These are phyloP conservation scores for Globodera ellingtonae DNA, from an alignment of 1,140 invertebrate genomes.

Conservation along the genomic window DNA sequence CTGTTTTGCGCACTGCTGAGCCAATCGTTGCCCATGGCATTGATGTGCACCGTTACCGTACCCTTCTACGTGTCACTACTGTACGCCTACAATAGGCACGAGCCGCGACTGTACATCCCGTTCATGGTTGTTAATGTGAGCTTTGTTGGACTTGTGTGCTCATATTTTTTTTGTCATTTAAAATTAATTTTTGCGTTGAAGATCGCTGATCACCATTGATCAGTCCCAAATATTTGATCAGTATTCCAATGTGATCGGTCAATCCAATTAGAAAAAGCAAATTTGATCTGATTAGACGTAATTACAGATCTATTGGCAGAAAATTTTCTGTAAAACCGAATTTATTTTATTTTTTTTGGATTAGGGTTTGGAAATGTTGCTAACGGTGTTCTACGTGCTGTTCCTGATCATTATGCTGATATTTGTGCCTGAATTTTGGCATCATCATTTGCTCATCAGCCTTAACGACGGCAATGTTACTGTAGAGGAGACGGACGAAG, in stretches of 20 bases:
- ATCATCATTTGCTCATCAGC: neutral
- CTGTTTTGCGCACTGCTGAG: neutral
- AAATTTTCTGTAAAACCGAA: too few relatives aligned
- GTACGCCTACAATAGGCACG: neutral
- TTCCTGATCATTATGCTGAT: neutral
- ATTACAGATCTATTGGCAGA: too few relatives aligned
- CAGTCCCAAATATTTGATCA: too few relatives aligned
- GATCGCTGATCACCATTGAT: too few relatives aligned
- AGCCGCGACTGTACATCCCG: neutral
- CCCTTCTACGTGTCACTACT: neutral
- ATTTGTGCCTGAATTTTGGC: neutral
- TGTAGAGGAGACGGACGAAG: neutral
- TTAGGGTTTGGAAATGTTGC: neutral
- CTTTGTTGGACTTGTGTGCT: too few relatives aligned
- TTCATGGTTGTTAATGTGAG: neutral
- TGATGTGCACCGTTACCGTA: neutral
- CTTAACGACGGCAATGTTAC: neutral
- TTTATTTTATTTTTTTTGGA: neutral
- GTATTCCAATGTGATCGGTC: too few relatives aligned
- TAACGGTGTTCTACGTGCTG: neutral
- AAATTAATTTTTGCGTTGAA: too few relatives aligned
- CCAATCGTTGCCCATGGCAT: neutral
- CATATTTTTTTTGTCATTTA: too few relatives aligned
- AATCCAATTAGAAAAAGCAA: too few relatives aligned
- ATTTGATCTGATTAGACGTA: too few relatives aligned